A percentile compares a stretch with the other conserved stretches of the same genome.
Conservation (phyloP, 2,797 vertebrate species). For the Mus caroli region DNA sequence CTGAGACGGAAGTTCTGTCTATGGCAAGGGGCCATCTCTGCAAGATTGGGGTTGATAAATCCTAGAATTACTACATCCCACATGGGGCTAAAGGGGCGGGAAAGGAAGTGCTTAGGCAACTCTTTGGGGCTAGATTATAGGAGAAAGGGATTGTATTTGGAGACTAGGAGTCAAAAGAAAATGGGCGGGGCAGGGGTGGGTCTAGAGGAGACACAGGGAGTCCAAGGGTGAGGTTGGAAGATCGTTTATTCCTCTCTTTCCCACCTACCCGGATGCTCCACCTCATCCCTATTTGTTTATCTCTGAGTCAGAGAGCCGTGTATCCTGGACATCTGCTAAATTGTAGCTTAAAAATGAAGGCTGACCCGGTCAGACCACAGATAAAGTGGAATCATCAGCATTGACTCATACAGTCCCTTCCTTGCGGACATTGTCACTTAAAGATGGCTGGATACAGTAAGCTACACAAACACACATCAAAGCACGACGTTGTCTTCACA, state of each 20-base stretch:
- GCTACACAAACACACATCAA: not conserved
- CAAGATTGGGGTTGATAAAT: not conserved
- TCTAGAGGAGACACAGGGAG: not conserved
- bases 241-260: not conserved
- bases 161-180: not conserved
- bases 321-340: not conserved
- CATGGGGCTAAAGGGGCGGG: not conserved
- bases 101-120: not conserved
- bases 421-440: conserved; percentile 4
- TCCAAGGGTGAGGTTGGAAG: not conserved
- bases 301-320: not conserved
- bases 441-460: not conserved
- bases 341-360: conserved; percentile 20
- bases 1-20: not conserved
- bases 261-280: not conserved
- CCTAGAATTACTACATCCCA: not conserved
- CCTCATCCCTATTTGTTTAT: conserved; percentile 2
- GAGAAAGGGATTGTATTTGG: not conserved
- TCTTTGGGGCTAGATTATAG: not conserved
- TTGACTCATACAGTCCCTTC: not conserved
- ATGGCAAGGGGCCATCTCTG: not conserved
- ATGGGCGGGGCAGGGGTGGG: not conserved
- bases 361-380: not conserved
- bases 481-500: not conserved
- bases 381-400: not conserved